Percentiles rank a stretch among this genome's conserved stretches.
Conservation (phyloP, 2,888 invertebrate genomes). For the Amorpha juglandis region DNA sequence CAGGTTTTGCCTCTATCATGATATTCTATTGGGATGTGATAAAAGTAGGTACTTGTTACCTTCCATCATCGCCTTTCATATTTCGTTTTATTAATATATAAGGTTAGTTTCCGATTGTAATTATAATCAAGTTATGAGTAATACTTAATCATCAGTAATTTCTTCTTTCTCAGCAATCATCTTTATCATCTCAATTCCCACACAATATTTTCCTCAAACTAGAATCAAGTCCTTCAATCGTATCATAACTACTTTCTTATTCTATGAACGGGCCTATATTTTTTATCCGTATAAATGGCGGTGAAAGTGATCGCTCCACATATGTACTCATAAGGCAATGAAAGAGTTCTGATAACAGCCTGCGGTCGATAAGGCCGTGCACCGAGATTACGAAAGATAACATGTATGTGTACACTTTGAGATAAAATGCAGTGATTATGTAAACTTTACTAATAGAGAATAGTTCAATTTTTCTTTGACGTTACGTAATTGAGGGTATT, state of each 20-base stretch:
- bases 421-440: constrained; percentile 46
- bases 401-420: constrained; percentile 34
- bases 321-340: constrained; percentile 39
- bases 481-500: not conserved
- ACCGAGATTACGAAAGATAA: constrained; percentile 39
- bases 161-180: not conserved
- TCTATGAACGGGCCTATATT: constrained; percentile 1
- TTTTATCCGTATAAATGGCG: constrained; percentile 30
- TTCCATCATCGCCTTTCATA: no score
- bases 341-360: constrained; percentile 37
- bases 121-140: no score
- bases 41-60: no score
- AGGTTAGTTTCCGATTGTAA: no score
- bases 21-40: no score
- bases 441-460: constrained; percentile 27
- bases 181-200: not conserved
- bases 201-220: not conserved
- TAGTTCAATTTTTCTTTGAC: not conserved
- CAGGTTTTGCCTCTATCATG: no score
- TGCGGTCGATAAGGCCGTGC: constrained; percentile 38
- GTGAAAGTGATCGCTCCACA: constrained; percentile 36
- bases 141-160: not conserved
- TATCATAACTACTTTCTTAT: not conserved
- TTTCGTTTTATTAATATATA: no score
- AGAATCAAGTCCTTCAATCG: not conserved